phyloP scores from a whole-genome alignment of 2,888 invertebrate genomes.

The Trichopoda pennipes region DNA sequence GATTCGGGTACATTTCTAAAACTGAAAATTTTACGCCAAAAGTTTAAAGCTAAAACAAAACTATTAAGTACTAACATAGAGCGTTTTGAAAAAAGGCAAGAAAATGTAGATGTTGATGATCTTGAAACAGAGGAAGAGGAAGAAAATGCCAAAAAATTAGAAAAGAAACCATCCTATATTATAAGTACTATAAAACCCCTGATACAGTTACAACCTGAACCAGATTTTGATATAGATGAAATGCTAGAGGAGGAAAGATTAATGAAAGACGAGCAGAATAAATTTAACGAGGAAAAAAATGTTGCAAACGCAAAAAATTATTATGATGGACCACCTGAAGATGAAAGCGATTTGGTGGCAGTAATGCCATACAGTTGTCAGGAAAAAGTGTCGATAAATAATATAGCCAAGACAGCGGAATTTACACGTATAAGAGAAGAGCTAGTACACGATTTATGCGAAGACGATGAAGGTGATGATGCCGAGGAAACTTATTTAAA shows the following conservation, averaged over 20 bases:
- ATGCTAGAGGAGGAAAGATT: slow-evolving; percentile 75
- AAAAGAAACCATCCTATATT: not conserved
- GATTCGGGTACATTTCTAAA: slow-evolving; percentile 83
- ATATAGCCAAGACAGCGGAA: slow-evolving; percentile 1
- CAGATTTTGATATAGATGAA: slow-evolving; percentile 71
- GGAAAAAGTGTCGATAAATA: not conserved
- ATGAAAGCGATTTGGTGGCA: slow-evolving; percentile 66
- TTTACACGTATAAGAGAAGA: slow-evolving; percentile 68
- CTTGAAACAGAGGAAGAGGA: slow-evolving; percentile 52
- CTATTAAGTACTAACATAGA: slow-evolving; percentile 77
- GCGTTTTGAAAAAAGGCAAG: slow-evolving; percentile 68
- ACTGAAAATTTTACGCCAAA: slow-evolving; percentile 83
- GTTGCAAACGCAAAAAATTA: slow-evolving; percentile 1
- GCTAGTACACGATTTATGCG: slow-evolving; percentile 73
- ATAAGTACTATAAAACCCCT: not conserved
- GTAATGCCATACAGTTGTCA: not conserved
- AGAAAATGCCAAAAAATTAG: slow-evolving; percentile 67
- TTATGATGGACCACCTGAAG: slow-evolving; percentile 65
- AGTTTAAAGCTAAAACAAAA: slow-evolving; percentile 83
- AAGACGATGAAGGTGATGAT: slow-evolving; percentile 70
- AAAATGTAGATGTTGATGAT: slow-evolving; percentile 39
- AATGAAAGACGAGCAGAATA: slow-evolving; percentile 71
- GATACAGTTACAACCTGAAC: slow-evolving; percentile 41
- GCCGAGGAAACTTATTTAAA: slow-evolving; percentile 72
- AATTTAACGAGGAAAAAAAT: not conserved